Conservation (phyloP, 92 coral and sea anemone genomes). For the Pocillopora meandrina region DNA sequence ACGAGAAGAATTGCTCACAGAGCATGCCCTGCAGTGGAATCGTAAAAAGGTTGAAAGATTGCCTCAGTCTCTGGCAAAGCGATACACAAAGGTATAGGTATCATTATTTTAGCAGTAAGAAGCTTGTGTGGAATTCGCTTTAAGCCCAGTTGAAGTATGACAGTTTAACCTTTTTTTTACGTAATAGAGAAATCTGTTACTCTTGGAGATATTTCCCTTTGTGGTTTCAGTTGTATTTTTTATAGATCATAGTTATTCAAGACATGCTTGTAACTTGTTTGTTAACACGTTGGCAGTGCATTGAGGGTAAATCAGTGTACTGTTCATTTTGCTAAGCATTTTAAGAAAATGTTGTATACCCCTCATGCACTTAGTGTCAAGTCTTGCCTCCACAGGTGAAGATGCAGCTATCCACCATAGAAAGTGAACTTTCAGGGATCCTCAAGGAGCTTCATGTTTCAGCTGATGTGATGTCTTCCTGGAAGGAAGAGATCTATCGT, state of each 20-base stretch:
- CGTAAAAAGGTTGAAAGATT: constrained; percentile 43
- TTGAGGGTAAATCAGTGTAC: background rate
- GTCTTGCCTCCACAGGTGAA: background rate
- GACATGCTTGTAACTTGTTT: background rate
- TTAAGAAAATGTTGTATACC: background rate
- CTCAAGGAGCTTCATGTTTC: background rate
- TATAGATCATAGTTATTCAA: background rate
- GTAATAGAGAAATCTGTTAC: background rate
- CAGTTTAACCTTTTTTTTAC: background rate
- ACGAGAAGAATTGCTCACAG: constrained; percentile 70
- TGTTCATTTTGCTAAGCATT: background rate
- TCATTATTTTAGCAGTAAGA: background rate
- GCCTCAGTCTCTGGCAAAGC: constrained; percentile 41
- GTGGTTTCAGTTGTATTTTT: background rate
- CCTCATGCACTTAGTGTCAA: background rate
- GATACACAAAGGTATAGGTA: constrained; percentile 55
- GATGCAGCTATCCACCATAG: background rate
- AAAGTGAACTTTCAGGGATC: background rate
- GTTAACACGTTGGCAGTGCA: background rate
- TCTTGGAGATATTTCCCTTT: background rate
- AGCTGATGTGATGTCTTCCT: constrained; percentile 2
- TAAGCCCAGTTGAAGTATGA: background rate
- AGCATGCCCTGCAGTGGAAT: constrained; percentile 70
- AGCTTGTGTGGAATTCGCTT: background rate
- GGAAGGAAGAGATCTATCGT: background rate